Conservation (phyloP, 2,797 vertebrate species). For the Siniperca undulata region DNA sequence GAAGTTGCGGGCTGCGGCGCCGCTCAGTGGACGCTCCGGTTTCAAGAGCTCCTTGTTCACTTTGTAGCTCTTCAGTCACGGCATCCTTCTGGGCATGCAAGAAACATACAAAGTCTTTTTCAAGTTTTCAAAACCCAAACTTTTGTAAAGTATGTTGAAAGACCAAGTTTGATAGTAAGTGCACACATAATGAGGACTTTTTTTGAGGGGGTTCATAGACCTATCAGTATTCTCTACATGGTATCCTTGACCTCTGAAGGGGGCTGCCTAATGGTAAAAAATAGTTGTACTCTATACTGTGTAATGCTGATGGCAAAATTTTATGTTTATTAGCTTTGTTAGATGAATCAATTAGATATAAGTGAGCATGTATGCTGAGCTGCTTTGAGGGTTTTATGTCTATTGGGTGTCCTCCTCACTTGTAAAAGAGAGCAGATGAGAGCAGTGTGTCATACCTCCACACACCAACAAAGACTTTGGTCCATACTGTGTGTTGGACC, state of each 20-base stretch:
- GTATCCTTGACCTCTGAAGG: neutral
- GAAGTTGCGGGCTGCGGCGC: slow-evolving; percentile 85
- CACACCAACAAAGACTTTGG: slow-evolving; percentile 37
- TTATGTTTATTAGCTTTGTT: slow-evolving; percentile 76
- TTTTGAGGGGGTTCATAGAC: neutral
- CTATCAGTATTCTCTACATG: neutral
- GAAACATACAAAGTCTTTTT: neutral
- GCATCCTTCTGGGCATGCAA: slow-evolving; percentile 26
- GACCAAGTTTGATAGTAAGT: neutral
- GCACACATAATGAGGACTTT: neutral
- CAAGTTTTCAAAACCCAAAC: slow-evolving; percentile 14
- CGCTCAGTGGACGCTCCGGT: slow-evolving; percentile 82
- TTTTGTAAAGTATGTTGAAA: neutral
- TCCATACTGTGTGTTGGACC: neutral
- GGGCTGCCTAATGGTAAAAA: neutral
- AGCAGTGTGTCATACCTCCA: slow-evolving; percentile 56
- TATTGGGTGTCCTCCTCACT: slow-evolving; percentile 7
- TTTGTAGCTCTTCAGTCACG: neutral
- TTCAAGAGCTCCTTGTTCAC: slow-evolving; percentile 4
- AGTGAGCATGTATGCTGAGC: slow-evolving; percentile 68
- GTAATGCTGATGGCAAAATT: slow-evolving; percentile 29
- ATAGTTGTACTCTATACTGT: neutral
- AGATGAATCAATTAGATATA: slow-evolving; percentile 78
- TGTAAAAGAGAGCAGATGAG: slow-evolving; percentile 39
- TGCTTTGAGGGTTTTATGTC: slow-evolving; percentile 44